phyloP scores from a whole-genome alignment of 2,113 vertebrate species.

The Bufo gargarizans region DNA sequence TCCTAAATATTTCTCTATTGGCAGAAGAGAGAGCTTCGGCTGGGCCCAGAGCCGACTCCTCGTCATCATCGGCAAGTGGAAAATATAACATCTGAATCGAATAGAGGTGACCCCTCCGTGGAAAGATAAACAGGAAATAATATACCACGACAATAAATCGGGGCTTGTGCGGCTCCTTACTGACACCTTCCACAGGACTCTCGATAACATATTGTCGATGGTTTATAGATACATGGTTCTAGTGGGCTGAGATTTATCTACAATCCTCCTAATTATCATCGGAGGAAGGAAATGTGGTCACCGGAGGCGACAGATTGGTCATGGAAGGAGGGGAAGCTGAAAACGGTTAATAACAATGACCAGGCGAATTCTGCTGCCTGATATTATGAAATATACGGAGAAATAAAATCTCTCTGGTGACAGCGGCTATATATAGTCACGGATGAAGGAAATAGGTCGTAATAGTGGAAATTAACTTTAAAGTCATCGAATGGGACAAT shows the following conservation, averaged over 20 bases:
- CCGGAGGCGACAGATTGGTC: neutral
- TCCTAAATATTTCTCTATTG: constrained; percentile 17
- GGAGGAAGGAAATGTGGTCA: neutral
- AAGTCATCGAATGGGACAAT: neutral
- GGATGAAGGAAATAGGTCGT: neutral
- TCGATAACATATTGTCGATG: neutral
- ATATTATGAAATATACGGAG: neutral
- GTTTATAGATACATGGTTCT: neutral
- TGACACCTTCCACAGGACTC: neutral
- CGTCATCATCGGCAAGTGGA: neutral
- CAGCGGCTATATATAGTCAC: no score
- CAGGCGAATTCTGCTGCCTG: neutral
- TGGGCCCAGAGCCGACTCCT: neutral
- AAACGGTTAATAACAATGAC: neutral
- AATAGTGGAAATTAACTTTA: neutral
- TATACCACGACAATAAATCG: neutral
- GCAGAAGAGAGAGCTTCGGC: neutral
- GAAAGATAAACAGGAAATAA: neutral
- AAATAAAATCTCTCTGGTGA: no score
- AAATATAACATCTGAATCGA: neutral
- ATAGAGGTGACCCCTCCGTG: neutral
- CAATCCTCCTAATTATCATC: neutral
- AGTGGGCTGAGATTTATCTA: neutral
- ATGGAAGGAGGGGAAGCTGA: neutral
- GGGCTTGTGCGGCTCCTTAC: neutral